Percentiles rank a stretch among this genome's conserved stretches.
Evolutionary conservation across 2,797 vertebrate species (phyloP).

Genomic region (Onychomys leucogaster): DNA sequence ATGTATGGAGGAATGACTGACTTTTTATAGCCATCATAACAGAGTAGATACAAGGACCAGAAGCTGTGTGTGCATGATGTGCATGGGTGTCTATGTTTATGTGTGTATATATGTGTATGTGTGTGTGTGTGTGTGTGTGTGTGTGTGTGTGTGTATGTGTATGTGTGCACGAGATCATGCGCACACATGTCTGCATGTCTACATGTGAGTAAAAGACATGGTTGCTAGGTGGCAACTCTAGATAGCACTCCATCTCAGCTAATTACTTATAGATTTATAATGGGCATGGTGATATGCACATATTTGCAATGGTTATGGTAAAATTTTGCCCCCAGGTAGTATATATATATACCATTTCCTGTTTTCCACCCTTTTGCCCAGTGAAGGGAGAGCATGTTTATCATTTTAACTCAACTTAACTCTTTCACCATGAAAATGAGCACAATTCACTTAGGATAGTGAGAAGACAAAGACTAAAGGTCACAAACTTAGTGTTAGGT

Average conservation of each 20-base stretch:
- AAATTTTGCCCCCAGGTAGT: background rate
- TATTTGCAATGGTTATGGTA: background rate
- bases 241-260: rapidly evolving
- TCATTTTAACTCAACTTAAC: background rate
- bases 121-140: no score
- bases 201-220: background rate
- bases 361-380: background rate
- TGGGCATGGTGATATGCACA: background rate
- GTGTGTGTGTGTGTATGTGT: no score
- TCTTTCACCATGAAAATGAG: background rate
- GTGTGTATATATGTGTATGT: background rate
- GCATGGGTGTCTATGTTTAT: no score
- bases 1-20: background rate
- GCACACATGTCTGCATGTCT: background rate
- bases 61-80: background rate
- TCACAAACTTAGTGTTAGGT: background rate
- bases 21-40: background rate
- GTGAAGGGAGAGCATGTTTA: background rate
- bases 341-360: background rate
- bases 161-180: no score
- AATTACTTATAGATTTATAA: background rate
- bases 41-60: background rate
- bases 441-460: background rate
- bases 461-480: background rate
- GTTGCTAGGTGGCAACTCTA: background rate